Percentiles rank a stretch among this genome's conserved stretches.
These are phyloP conservation scores for Serranochromis macrocephalus DNA, from an alignment of 2,113 vertebrate genomes.

Conservation along the genomic window DNA sequence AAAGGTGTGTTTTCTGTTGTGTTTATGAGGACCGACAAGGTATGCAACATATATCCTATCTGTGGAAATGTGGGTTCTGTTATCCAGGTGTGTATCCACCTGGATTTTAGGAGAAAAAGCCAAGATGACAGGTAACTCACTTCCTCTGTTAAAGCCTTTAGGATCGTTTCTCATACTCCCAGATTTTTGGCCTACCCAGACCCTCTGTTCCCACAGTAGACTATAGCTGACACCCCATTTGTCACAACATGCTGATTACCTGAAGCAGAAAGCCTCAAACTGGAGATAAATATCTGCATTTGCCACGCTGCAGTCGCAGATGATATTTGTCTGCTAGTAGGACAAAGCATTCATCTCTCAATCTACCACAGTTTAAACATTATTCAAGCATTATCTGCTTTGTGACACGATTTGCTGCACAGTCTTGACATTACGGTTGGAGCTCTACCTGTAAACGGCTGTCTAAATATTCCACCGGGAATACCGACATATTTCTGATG, in stretches of 20 bases:
- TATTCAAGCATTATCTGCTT: not conserved
- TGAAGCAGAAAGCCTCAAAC: not conserved
- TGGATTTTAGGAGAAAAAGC: conserved; percentile 1
- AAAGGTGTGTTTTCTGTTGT: not conserved
- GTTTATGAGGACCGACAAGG: not conserved
- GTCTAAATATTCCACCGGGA: not conserved
- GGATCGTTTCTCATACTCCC: not conserved
- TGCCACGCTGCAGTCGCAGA: not conserved
- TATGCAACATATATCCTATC: not conserved
- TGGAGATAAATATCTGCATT: not conserved
- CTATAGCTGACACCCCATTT: conserved; percentile 12
- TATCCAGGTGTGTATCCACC: conserved; percentile 45
- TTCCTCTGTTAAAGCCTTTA: not conserved
- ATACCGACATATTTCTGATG: not conserved
- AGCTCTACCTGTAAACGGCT: not conserved
- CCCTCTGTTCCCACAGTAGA: conserved; percentile 43
- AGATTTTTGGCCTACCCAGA: not conserved
- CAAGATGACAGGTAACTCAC: not conserved
- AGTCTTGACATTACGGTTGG: not conserved
- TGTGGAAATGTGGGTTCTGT: not conserved
- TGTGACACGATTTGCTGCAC: not conserved
- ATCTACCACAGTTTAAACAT: not conserved
- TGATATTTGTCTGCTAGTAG: not conserved
- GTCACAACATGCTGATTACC: conserved; percentile 20
- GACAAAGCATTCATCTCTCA: not conserved